phyloP scores from a whole-genome alignment of 2,888 invertebrate species.

The Aspidapion aeneum region DNA sequence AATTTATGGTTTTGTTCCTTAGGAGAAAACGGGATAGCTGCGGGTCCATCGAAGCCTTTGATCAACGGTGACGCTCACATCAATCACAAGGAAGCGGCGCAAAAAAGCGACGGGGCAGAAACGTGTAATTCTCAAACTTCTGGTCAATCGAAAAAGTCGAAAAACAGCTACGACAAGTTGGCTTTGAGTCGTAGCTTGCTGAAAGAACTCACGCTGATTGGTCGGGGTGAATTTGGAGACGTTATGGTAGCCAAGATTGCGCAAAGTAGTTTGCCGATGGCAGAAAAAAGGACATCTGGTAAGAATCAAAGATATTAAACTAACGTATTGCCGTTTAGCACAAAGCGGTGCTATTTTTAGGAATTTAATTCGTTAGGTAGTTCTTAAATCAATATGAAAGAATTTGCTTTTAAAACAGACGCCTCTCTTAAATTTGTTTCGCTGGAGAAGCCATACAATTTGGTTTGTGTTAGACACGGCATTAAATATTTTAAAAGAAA shows the following conservation, averaged over 20 bases:
- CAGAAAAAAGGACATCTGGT: constrained; percentile 34
- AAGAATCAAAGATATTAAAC: too few relatives aligned
- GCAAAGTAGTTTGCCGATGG: constrained; percentile 33
- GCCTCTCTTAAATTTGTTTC: too few relatives aligned
- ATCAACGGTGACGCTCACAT: constrained; percentile 60
- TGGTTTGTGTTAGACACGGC: too few relatives aligned
- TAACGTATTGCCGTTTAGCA: too few relatives aligned
- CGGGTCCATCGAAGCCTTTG: constrained; percentile 45
- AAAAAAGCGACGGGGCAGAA: constrained; percentile 64
- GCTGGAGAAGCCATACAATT: too few relatives aligned
- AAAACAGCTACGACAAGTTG: constrained; percentile 69
- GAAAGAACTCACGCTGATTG: constrained; percentile 59
- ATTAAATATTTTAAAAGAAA: too few relatives aligned
- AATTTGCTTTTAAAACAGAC: too few relatives aligned
- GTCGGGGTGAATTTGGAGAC: constrained; percentile 88
- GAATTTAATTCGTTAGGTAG: too few relatives aligned
- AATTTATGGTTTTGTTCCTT: constrained; percentile 45
- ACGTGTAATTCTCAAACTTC: constrained; percentile 58
- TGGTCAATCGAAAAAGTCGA: constrained; percentile 58
- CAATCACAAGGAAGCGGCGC: constrained; percentile 55
- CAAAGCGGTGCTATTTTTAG: too few relatives aligned
- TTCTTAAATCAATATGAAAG: too few relatives aligned
- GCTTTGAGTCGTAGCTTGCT: constrained; percentile 70
- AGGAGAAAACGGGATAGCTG: constrained; percentile 52
- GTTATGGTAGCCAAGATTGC: constrained; percentile 71